Evolutionary conservation across 1,140 invertebrate species (phyloP).

Genomic region (Sarcophaga peregrina): DNA sequence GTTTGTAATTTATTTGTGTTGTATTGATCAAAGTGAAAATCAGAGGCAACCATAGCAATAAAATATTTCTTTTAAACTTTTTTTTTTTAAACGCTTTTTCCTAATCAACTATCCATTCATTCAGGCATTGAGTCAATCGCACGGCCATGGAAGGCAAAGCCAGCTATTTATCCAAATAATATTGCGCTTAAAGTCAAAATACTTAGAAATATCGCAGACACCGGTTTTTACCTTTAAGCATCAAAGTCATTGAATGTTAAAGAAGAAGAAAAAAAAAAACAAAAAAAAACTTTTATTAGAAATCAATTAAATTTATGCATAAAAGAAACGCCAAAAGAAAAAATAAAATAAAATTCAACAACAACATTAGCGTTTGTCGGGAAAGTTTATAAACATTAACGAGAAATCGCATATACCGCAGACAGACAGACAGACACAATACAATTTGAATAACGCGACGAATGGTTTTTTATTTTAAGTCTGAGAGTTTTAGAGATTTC

Average conservation of each 20-base stretch:
- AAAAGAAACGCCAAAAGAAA: neutral
- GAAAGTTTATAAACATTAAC: conserved; percentile 19
- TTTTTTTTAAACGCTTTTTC: neutral
- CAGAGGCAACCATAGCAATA: conserved; percentile 33
- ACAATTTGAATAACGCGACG: too few relatives aligned
- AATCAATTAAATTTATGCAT: conserved; percentile 43
- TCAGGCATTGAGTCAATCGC: neutral
- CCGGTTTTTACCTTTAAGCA: conserved; percentile 22
- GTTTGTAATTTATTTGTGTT: conserved; percentile 34
- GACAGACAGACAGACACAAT: neutral
- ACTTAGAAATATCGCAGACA: neutral
- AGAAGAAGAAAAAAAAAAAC: too few relatives aligned
- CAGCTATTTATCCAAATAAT: neutral
- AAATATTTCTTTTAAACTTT: neutral
- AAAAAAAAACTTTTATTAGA: conserved; percentile 28
- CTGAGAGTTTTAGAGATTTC: too few relatives aligned
- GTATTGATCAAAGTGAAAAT: conserved; percentile 35
- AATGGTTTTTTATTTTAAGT: too few relatives aligned
- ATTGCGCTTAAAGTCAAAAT: neutral
- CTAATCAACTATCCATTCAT: neutral
- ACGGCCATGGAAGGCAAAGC: neutral
- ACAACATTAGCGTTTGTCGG: conserved; percentile 3
- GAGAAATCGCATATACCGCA: neutral
- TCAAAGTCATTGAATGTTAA: conserved; percentile 21
- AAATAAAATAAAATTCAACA: neutral